Conservation (phyloP, 1,140 invertebrate genomes). For the Panonychus citri region DNA sequence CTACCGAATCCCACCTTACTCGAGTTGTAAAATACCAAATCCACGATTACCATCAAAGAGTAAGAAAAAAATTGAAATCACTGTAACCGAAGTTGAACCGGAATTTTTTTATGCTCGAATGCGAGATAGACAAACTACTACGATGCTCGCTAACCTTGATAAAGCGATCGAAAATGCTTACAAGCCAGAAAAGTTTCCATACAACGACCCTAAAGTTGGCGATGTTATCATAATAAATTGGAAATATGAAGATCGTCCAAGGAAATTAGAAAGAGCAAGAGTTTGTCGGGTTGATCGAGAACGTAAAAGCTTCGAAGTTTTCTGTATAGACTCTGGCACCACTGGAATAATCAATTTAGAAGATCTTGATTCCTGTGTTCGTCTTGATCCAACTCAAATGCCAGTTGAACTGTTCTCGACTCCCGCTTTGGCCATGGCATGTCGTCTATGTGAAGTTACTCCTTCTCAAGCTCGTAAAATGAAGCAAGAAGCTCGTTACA, state of each 20-base stretch:
- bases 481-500: slow-evolving; percentile 33
- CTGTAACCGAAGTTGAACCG: slow-evolving; percentile 17
- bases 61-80: neutral
- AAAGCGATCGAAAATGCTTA: neutral
- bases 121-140: slow-evolving; percentile 10
- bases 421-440: slow-evolving; percentile 18
- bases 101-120: slow-evolving; percentile 23
- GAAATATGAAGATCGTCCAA: neutral
- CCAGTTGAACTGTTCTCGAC: slow-evolving; percentile 10
- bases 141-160: neutral
- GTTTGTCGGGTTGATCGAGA: neutral
- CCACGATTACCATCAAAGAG: neutral
- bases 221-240: neutral
- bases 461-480: slow-evolving; percentile 22
- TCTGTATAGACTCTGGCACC: slow-evolving; percentile 58
- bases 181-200: neutral
- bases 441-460: slow-evolving; percentile 9
- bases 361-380: slow-evolving; percentile 10
- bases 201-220: neutral
- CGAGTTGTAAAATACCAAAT: neutral
- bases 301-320: slow-evolving; percentile 20
- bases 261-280: neutral
- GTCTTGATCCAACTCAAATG: slow-evolving; percentile 2
- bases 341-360: slow-evolving; percentile 17
- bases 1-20: neutral